Base-by-base conservation (phyloP, 2,113 vertebrate genomes). In the Crotalus viridis region DNA sequence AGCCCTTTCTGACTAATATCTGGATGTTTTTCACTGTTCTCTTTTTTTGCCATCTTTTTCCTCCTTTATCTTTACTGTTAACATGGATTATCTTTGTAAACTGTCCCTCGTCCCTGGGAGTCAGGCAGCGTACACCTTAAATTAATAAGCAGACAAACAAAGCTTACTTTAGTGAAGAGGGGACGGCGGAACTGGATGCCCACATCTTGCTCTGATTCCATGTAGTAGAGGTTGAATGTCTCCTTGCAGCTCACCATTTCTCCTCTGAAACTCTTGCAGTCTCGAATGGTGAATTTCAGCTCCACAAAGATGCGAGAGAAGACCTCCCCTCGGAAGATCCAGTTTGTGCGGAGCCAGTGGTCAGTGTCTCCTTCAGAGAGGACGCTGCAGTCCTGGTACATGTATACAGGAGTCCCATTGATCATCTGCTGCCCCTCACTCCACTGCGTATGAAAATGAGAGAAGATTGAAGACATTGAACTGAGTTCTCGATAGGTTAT, bases 301-400 rank as follows among this genome's bases (percentile, higher is more conserved):
- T 98, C 98, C 89, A 98, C 98, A 0, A 97, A 97, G 90, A 98
- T 81, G 0, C 95, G 97, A 0, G 97, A 97, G 13, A 97, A 96
- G 74, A 96, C 96, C 17, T 98, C 97, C 0, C 97, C 97, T 3
- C 98, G 97, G 88, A 97, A 98, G 94, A 98, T 98, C 98, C 98
- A 98, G 85, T 97, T 98, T 93, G 98, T 97, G 64, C 98, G 98
- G 52, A 98, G 98, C 98, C 98, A 98, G 96, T 98, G 97, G 85
- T 98, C 97, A 0, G 97, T 97, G 93, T 98, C 97, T 0, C 97
- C 96, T 5, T 96, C 94, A 0, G 96, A 97, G 59, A 97, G 95
- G 86, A 97, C 91, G 0, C 96, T 98, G 96, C 98, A 98, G 93
- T 98, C 98, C 94, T 98, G 98, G 94, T 98, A 98, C 98, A 98